Evolutionary conservation across 1,140 invertebrate genomes (phyloP), one percentile per base, ranked within the genome.

Genomic region (Penaeus indicus): DNA sequence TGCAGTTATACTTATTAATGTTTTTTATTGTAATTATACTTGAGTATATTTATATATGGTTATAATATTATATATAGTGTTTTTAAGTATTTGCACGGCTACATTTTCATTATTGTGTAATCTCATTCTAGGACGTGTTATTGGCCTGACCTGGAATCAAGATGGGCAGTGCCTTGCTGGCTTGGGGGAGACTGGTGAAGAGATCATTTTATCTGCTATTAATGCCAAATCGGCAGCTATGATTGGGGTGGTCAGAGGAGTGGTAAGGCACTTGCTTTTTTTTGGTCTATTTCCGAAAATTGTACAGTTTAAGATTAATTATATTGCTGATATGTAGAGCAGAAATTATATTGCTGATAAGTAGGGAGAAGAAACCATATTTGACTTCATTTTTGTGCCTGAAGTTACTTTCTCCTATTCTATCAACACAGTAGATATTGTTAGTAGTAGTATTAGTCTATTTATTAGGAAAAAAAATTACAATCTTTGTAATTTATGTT

Each of bases 111-210:
- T 25, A 19, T 0, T 32, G 13, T 19, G 27, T 75, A 22, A 3
- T 27, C 38, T 19, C 64, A n/a, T 75, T 83, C 10, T 25, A 88
- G 86, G 86, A 22, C 86, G 69, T 77, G 64, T 88, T 10, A 32
- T 21, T 21, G 77, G 80, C 61, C 54, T 88, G 60, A 82, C 86
- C 13, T 88, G 86, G 86, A 83, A 82, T 77, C 86, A 88, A 80
- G 80, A 88, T 83, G 86, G 86, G 25, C 86, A 88, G 79, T 88
- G 86, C 60, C 27, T 88, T 19, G 86, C 86, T 62, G 75, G 79
- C 32, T 54, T 88, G 21, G 64, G 86, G 19, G 80, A 88, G 61
- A 72, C 67, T 7, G 79, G 79, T 22, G 16, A 82, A 11, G 80
- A 88, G 21, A 83, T 88, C 47, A 62, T 22, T 60, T 25, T 88